A percentile compares a stretch with the other conserved stretches of the same genome.
phyloP scores from a whole-genome alignment of 2,797 vertebrate genomes.

The Hydrophis major region DNA sequence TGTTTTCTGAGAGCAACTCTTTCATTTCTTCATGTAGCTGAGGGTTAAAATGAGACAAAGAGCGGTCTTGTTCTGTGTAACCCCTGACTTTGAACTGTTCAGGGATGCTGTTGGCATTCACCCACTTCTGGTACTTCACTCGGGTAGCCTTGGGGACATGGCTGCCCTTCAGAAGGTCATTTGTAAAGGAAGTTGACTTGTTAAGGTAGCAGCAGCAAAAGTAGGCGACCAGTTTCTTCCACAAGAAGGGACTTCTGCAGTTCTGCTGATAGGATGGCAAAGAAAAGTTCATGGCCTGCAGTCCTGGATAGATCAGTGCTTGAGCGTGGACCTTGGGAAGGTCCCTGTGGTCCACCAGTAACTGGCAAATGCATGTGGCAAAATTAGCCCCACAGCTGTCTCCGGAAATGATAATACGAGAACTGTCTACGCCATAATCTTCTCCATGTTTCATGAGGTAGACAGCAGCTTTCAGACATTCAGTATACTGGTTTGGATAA shows the following conservation, averaged over 20 bases:
- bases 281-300: slow-evolving; percentile 79
- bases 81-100: slow-evolving; percentile 65
- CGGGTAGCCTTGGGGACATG: slow-evolving; percentile 72
- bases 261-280: slow-evolving; percentile 83
- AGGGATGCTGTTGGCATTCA: slow-evolving; percentile 72
- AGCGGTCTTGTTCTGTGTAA: slow-evolving; percentile 2
- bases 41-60: slow-evolving; percentile 55
- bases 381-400: slow-evolving; percentile 77
- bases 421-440: slow-evolving; percentile 71
- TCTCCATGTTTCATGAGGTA: slow-evolving; percentile 76
- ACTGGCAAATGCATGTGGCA: slow-evolving; percentile 72
- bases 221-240: slow-evolving; percentile 57
- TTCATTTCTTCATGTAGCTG: slow-evolving; percentile 67
- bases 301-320: slow-evolving; percentile 75
- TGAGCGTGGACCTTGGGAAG: slow-evolving; percentile 78
- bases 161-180: slow-evolving; percentile 64
- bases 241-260: slow-evolving; percentile 73
- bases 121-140: slow-evolving; percentile 69
- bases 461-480: slow-evolving; percentile 68
- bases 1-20: slow-evolving; percentile 46
- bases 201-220: slow-evolving; percentile 71
- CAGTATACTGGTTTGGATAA: slow-evolving; percentile 66
- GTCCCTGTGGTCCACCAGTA: slow-evolving; percentile 53
- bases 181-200: slow-evolving; percentile 63
- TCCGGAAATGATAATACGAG: slow-evolving; percentile 73